A percentile compares a stretch with the other conserved stretches of the same genome.
These are phyloP conservation scores for Lasius platythorax DNA, from an alignment of 2,888 invertebrate genomes.

Conservation along the genomic window DNA sequence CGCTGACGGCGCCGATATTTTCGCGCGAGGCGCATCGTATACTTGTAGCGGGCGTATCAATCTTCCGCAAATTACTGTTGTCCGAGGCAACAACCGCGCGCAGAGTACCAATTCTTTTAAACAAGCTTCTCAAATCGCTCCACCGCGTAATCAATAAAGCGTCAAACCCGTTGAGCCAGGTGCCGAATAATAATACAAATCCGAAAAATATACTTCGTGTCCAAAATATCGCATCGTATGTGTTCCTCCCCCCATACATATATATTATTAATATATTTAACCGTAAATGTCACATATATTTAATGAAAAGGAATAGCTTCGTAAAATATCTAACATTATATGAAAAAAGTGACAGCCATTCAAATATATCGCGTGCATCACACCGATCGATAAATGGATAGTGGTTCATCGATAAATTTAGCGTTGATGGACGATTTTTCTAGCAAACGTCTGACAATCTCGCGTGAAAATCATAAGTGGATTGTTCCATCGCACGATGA, in stretches of 20 bases:
- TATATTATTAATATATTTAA: conserved; percentile 21
- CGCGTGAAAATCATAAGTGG: background rate
- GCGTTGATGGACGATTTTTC: background rate
- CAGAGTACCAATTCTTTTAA: conserved; percentile 46
- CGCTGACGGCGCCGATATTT: conserved; percentile 37
- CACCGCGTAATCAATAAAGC: conserved; percentile 49
- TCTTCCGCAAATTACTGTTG: conserved; percentile 54
- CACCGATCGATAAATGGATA: background rate
- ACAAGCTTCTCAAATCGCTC: conserved; percentile 41
- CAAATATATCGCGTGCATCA: background rate
- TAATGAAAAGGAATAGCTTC: background rate
- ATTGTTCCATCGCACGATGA: background rate
- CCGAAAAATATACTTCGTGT: background rate
- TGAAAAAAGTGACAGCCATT: too few relatives aligned
- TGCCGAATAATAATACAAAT: background rate
- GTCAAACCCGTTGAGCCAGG: background rate
- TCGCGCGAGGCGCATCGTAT: conserved; percentile 6
- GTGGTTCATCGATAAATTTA: background rate
- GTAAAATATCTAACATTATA: background rate
- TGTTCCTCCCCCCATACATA: too few relatives aligned
- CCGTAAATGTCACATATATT: background rate
- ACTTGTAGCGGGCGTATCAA: conserved; percentile 44
- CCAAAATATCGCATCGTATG: background rate
- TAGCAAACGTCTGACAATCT: background rate
- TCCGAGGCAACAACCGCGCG: conserved; percentile 43